Evolutionary conservation across 1,140 invertebrate genomes (phyloP).

Genomic region (Eumaeus atala): DNA sequence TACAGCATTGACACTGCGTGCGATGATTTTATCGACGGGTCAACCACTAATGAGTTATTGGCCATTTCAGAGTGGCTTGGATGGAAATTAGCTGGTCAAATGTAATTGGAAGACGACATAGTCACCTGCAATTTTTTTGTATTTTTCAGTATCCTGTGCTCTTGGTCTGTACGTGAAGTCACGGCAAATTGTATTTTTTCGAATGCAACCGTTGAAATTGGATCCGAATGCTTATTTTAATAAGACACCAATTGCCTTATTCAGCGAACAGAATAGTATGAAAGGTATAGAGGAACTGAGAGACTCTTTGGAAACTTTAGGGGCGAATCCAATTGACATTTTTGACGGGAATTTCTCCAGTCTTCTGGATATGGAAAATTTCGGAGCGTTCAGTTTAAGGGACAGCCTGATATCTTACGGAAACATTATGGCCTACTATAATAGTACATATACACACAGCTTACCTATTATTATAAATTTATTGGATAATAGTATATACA

Average conservation of each 20-base stretch:
- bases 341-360: constrained; percentile 80
- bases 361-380: constrained; percentile 76
- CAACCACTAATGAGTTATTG: too few relatives aligned
- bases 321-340: constrained; percentile 67
- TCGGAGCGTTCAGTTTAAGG: constrained; percentile 79
- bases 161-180: constrained; percentile 81
- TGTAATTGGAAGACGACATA: not conserved
- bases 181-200: constrained; percentile 76
- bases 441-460: constrained; percentile 86
- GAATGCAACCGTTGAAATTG: constrained; percentile 77
- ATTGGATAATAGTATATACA: constrained; percentile 82
- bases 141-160: constrained; percentile 75
- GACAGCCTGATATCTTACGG: constrained; percentile 70
- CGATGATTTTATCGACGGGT: too few relatives aligned
- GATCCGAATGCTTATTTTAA: constrained; percentile 73
- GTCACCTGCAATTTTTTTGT: constrained; percentile 16
- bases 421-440: constrained; percentile 80
- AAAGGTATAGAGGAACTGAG: constrained; percentile 54
- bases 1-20: too few relatives aligned
- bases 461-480: constrained; percentile 85
- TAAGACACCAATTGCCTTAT: constrained; percentile 67
- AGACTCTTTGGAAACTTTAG: constrained; percentile 54
- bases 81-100: not conserved
- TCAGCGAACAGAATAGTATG: constrained; percentile 57
- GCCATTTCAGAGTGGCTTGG: not conserved